These are phyloP conservation scores for Bombus picipes DNA, from an alignment of 1,140 invertebrate genomes.

Conservation along the genomic window DNA sequence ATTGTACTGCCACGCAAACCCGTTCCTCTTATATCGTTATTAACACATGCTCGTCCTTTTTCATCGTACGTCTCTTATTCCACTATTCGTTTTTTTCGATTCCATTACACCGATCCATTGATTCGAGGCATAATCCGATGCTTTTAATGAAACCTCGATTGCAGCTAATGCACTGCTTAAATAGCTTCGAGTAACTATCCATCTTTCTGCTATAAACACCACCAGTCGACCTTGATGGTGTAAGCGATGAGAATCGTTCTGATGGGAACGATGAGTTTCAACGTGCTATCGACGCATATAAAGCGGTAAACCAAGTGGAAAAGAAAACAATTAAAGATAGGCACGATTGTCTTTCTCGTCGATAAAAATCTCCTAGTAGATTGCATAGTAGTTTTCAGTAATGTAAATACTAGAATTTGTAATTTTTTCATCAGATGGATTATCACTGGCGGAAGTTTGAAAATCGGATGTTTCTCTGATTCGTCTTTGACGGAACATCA, in stretches of 20 bases:
- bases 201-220: conserved; percentile 38
- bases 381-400: neutral
- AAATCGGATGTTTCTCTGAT: neutral
- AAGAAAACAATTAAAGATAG: neutral
- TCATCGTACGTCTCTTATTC: neutral
- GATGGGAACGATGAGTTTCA: conserved; percentile 23
- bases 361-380: neutral
- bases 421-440: neutral
- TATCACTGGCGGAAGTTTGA: neutral
- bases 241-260: conserved; percentile 14
- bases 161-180: conserved; percentile 31
- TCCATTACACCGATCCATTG: neutral
- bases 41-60: neutral
- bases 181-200: conserved; percentile 38
- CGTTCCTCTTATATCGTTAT: neutral
- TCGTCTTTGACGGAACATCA: neutral
- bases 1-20: neutral
- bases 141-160: conserved; percentile 40
- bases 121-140: conserved; percentile 4
- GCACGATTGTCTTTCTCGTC: neutral
- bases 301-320: neutral
- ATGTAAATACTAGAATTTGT: neutral
- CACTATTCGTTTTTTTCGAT: neutral
- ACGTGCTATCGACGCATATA: neutral
- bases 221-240: conserved; percentile 36